Conservation (phyloP, 2,888 invertebrate genomes). For the Microplitis deprimator region DNA sequence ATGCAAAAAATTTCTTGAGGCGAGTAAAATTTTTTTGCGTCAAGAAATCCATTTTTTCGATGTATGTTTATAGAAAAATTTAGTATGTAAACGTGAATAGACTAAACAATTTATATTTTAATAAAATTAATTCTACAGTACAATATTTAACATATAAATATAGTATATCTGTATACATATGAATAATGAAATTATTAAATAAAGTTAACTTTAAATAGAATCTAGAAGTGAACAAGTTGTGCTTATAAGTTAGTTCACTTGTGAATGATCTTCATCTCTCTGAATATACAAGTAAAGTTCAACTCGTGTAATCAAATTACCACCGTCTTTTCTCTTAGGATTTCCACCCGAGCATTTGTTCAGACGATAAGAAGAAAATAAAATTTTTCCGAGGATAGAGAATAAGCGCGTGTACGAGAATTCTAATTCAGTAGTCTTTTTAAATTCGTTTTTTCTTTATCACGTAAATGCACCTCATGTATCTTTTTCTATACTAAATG, state of each 20-base stretch:
- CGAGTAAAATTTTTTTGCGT: too few relatives aligned
- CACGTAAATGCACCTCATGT: neutral
- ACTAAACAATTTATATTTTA: neutral
- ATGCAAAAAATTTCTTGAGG: too few relatives aligned
- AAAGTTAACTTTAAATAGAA: slow-evolving; percentile 6
- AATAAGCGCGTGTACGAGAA: slow-evolving; percentile 26
- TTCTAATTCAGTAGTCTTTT: slow-evolving; percentile 24
- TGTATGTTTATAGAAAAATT: too few relatives aligned
- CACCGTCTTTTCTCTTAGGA: slow-evolving; percentile 16
- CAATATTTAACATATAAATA: neutral
- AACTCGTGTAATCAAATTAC: slow-evolving; percentile 59
- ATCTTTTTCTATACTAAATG: neutral
- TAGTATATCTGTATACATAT: neutral
- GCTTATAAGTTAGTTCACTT: slow-evolving; percentile 13
- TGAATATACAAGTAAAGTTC: slow-evolving; percentile 43
- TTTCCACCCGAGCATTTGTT: slow-evolving; percentile 26
- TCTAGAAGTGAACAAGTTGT: slow-evolving; percentile 15
- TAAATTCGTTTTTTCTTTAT: slow-evolving; percentile 14
- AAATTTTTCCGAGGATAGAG: slow-evolving; percentile 16
- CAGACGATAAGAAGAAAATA: slow-evolving; percentile 18
- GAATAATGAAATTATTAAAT: slow-evolving; percentile 31
- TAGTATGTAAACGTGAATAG: neutral
- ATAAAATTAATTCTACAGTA: too few relatives aligned
- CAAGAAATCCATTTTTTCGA: too few relatives aligned
- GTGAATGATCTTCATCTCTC: slow-evolving; percentile 11